Base-by-base conservation (phyloP, 2,888 invertebrate species). In the Caenorhabditis sulstoni region DNA sequence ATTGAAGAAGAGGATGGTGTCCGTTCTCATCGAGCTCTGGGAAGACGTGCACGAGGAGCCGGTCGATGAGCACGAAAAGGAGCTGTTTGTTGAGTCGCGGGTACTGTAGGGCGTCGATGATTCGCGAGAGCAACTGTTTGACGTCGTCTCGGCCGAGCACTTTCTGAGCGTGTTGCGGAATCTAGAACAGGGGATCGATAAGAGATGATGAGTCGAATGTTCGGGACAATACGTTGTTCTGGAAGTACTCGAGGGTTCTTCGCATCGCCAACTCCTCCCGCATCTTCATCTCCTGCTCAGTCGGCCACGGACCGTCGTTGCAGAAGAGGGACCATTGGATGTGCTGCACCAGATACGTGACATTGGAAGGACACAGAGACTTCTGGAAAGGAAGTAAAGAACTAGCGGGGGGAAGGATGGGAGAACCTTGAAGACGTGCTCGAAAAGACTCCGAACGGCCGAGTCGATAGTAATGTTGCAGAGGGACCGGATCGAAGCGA, bases 31-130 rank as follows among this genome's bases (percentile, higher is more conserved):
- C 53, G 4, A 79, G 49, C 66, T 79, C 79, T 3, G 65, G 59
- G 47, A 81, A 79, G 4, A 79, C 23, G 47, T 73, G 39, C 12
- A 73, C 0, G 9, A 81, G 44, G 1, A 84, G 62, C 5, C 67
- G 71, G 58, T 96, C 96, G 84, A 96, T 91, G 64, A 95, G 91
- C 85, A 94, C 93, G 91, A 95, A 95, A 79, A 94, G 93, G 84
- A 95, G 91, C 93, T 92, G 92, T 87, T 93, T 93, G 88, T 93
- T 93, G 52, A 93, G 91, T 47, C 92, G 90, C 11, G 93, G 93
- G 82, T 92, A 91, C 88, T 93, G 93, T 39, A 92, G 86, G 18
- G 90, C 82, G 41, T 79, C 73, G 44, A 86, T 76, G 8, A 84
- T 65, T 39, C 67, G 65, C 3, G 67, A 55, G 45, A 84, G 64